phyloP scores from a whole-genome alignment of 2,113 vertebrate species.

The Megaceryle maxima region DNA sequence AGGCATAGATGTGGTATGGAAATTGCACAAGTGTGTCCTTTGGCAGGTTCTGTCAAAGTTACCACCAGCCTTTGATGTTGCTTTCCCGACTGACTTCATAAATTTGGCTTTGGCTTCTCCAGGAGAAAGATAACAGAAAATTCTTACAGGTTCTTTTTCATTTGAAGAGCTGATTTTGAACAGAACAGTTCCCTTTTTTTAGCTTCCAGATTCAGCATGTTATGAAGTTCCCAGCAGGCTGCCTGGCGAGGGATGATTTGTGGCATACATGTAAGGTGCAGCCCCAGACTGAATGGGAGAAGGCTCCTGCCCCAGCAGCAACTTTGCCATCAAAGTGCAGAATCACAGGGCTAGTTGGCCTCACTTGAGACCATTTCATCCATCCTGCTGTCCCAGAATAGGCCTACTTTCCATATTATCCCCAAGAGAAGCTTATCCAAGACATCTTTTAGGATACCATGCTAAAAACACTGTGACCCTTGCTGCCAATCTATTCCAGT shows the following conservation, averaged over 20 bases:
- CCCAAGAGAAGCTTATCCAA: neutral
- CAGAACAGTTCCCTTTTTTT: neutral
- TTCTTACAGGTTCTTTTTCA: neutral
- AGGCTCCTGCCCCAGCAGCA: neutral
- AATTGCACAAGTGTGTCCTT: neutral
- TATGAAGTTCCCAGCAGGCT: neutral
- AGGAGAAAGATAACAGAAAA: slow-evolving; percentile 3
- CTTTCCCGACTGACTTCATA: neutral
- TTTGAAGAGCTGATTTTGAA: neutral
- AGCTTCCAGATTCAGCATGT: neutral
- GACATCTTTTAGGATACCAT: neutral
- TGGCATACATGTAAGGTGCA: neutral
- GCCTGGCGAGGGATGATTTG: neutral
- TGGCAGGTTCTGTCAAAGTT: neutral
- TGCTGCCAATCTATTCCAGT: neutral
- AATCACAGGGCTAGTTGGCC: neutral
- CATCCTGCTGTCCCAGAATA: neutral
- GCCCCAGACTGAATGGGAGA: neutral
- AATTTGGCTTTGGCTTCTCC: slow-evolving; percentile 11
- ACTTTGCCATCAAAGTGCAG: neutral
- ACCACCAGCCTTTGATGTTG: neutral
- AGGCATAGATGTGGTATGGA: neutral
- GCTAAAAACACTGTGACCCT: neutral
- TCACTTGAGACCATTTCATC: neutral
- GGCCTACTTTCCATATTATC: neutral